Percentiles rank a stretch among this genome's conserved stretches.
phyloP scores from a whole-genome alignment of 1,140 invertebrate species.

The Sesamia nonagrioides region DNA sequence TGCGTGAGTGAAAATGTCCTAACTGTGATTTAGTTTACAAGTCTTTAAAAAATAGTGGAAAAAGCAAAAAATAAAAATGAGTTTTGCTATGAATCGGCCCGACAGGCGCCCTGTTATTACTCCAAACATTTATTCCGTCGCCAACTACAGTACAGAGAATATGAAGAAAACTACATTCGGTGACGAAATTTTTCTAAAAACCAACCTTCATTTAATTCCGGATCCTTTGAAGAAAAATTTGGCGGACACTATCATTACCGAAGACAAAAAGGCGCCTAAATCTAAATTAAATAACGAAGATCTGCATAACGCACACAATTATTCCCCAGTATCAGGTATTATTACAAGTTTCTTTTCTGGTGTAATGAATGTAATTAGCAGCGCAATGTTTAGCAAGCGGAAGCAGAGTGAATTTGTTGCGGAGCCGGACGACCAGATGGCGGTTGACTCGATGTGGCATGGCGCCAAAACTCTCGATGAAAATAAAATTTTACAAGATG shows the following conservation, averaged over 20 bases:
- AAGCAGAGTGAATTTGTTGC: slow-evolving; percentile 70
- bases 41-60: slow-evolving; percentile 53
- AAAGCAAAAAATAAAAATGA: slow-evolving; percentile 67
- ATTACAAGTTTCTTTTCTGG: slow-evolving; percentile 73
- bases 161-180: slow-evolving; percentile 64
- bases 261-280: slow-evolving; percentile 55
- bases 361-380: slow-evolving; percentile 67
- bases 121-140: slow-evolving; percentile 64
- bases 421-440: slow-evolving; percentile 20
- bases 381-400: slow-evolving; percentile 71
- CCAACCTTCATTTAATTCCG: slow-evolving; percentile 69
- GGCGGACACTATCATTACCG: slow-evolving; percentile 68
- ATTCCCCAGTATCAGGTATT: slow-evolving; percentile 61
- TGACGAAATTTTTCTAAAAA: slow-evolving; percentile 64
- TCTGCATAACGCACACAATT: slow-evolving; percentile 47
- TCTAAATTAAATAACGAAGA: slow-evolving; percentile 45
- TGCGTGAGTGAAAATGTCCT: slow-evolving; percentile 72
- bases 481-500: slow-evolving; percentile 47
- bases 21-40: slow-evolving; percentile 57
- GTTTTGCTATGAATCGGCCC: slow-evolving; percentile 67
- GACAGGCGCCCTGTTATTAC: slow-evolving; percentile 67
- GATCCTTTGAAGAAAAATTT: slow-evolving; percentile 79
- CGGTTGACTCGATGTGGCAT: slow-evolving; percentile 19
- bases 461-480: slow-evolving; percentile 34
- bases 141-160: slow-evolving; percentile 71